phyloP scores from a whole-genome alignment of 1,140 invertebrate species.

The Brachionus plicatilis region DNA sequence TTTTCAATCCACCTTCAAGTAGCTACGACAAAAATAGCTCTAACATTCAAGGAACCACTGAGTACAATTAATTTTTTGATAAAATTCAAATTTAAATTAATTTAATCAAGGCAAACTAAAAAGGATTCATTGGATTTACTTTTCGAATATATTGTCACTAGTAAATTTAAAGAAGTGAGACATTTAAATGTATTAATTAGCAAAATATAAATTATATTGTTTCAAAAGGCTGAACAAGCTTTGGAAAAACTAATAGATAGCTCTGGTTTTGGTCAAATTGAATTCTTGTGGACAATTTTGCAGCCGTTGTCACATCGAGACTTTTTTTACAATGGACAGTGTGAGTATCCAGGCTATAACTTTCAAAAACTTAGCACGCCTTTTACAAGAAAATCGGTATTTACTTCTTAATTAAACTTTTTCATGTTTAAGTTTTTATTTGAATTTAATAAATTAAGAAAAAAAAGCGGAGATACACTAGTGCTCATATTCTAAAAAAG shows the following conservation, averaged over 20 bases:
- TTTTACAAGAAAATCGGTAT: slow-evolving; percentile 43
- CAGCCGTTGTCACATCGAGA: slow-evolving; percentile 52
- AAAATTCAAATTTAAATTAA: not conserved
- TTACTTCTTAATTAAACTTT: not conserved
- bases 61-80: not conserved
- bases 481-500: not conserved
- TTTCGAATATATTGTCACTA: not conserved
- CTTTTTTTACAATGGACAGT: slow-evolving; percentile 50
- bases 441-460: not conserved
- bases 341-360: slow-evolving; percentile 46
- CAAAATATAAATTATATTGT: not conserved
- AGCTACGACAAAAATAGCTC: not conserved
- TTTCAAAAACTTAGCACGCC: slow-evolving; percentile 53
- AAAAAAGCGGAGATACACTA: not conserved
- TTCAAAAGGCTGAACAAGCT: not conserved
- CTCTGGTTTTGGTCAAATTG: slow-evolving; percentile 44
- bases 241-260: not conserved
- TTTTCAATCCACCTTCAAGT: not conserved
- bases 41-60: not conserved
- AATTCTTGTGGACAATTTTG: slow-evolving; percentile 50
- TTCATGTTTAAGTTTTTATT: not conserved
- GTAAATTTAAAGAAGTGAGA: not conserved
- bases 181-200: not conserved
- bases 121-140: not conserved
- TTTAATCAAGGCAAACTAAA: not conserved